phyloP scores from a whole-genome alignment of 2,113 vertebrate genomes.

The Aegithalos caudatus region DNA sequence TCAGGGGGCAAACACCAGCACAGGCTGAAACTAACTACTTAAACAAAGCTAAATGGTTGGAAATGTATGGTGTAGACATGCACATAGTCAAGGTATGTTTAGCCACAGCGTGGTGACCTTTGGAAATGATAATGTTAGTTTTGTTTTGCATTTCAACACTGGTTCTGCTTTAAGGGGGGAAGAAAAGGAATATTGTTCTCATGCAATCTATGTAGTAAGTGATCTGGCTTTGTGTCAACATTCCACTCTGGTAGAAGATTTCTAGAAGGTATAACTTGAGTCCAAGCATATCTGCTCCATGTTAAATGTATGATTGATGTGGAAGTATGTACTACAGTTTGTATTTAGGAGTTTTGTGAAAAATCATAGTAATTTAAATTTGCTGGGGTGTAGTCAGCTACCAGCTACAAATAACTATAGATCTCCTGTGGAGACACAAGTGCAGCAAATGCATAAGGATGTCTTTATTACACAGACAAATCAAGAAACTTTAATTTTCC shows the following conservation, averaged over 20 bases:
- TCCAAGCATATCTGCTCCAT: neutral
- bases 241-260: neutral
- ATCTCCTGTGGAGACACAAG: neutral
- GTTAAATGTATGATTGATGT: neutral
- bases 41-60: conserved; percentile 98
- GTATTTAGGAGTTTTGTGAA: neutral
- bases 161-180: neutral
- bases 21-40: conserved; percentile 98
- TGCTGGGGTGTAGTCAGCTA: neutral
- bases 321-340: neutral
- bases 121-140: neutral
- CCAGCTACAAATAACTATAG: neutral
- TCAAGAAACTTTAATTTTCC: neutral
- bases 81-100: conserved; percentile 92
- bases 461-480: neutral
- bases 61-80: conserved; percentile 99
- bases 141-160: neutral
- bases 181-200: neutral
- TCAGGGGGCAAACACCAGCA: conserved; percentile 91
- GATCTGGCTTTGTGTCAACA: neutral
- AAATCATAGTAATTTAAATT: neutral
- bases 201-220: neutral
- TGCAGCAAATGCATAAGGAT: neutral
- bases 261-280: neutral
- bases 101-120: neutral